Evolutionary conservation across 2,888 invertebrate genomes (phyloP).

Genomic region (Apamea anceps): DNA sequence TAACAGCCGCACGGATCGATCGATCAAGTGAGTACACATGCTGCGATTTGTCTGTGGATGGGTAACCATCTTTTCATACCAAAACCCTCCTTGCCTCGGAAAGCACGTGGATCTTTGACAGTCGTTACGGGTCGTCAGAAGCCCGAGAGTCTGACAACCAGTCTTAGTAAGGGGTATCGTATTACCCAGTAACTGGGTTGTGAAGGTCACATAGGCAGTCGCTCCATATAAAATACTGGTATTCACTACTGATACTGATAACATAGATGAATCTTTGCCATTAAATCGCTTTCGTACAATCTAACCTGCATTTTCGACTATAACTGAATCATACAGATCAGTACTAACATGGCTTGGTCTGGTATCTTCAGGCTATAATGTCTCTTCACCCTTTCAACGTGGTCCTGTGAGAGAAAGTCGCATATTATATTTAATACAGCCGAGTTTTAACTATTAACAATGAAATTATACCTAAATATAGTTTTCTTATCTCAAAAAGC

Average conservation of each 20-base stretch:
- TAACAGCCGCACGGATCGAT: too few species aligned
- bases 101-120: neutral
- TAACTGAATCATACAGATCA: neutral
- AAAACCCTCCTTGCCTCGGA: neutral
- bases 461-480: neutral
- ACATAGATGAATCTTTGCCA: neutral
- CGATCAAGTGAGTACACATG: neutral
- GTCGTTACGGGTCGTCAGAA: neutral
- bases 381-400: conserved; percentile 73
- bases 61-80: neutral
- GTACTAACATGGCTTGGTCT: conserved; percentile 74
- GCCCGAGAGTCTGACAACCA: neutral
- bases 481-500: neutral
- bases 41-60: neutral
- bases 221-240: neutral
- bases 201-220: neutral
- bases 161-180: neutral
- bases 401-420: conserved; percentile 66
- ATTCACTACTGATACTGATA: too few species aligned
- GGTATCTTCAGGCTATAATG: conserved; percentile 74
- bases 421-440: too few species aligned
- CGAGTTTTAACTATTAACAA: neutral
- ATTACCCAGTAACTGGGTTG: neutral
- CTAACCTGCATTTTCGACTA: neutral
- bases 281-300: neutral